phyloP scores from a whole-genome alignment of 2,113 vertebrate species.

The Pristiophorus japonicus region DNA sequence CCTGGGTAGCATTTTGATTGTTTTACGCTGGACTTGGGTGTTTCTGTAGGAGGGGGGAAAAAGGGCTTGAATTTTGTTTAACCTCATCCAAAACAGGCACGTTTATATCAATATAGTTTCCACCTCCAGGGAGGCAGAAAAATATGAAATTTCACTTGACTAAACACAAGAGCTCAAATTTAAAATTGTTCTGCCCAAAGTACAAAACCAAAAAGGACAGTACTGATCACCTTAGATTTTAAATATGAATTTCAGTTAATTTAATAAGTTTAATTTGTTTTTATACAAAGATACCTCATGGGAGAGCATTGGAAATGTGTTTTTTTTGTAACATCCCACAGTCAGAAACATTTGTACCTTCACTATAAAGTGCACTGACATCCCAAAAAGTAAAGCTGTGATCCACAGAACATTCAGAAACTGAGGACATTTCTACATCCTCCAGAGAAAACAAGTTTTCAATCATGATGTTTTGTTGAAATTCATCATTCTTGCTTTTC shows the following conservation, averaged over 20 bases:
- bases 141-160: not conserved
- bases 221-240: not conserved
- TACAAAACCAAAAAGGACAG: not conserved
- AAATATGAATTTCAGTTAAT: not conserved
- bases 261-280: not conserved
- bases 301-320: not conserved
- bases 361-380: slow-evolving; percentile 19
- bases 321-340: not conserved
- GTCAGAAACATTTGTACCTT: not conserved
- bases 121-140: not conserved
- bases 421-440: slow-evolving; percentile 22
- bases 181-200: not conserved
- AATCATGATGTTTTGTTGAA: not conserved
- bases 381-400: slow-evolving; percentile 24
- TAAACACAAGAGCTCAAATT: not conserved
- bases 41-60: slow-evolving; percentile 46
- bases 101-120: not conserved
- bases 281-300: not conserved
- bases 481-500: not conserved
- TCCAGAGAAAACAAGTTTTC: not conserved
- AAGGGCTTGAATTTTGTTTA: not conserved
- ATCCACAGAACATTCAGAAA: slow-evolving; percentile 4
- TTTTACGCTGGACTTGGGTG: slow-evolving; percentile 65
- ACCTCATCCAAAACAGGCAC: not conserved
- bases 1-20: slow-evolving; percentile 77